Base-by-base conservation (phyloP, 2,888 invertebrate species). In the Drosophila aldrichi region DNA sequence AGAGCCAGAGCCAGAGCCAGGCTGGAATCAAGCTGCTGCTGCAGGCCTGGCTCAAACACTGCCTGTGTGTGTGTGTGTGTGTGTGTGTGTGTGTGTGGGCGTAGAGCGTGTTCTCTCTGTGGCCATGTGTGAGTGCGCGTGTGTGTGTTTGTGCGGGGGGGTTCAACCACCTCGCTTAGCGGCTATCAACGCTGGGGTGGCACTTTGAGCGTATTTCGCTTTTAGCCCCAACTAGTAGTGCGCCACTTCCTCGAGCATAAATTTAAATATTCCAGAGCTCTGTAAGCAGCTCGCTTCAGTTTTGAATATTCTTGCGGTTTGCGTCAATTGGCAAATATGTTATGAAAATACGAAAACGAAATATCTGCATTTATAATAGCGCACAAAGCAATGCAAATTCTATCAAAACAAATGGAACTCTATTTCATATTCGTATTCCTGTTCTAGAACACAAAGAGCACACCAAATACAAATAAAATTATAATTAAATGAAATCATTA, bases 141-240 rank as follows among this genome's bases (percentile, higher is more conserved):
- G 51, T 40, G 22, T 9, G 49, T 55, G 55, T 29, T 16, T 9
- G 43, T 20, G 59, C 60, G 59, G 25, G 58, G 64, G 78, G 75
- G 88, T 88, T 83, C 88, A 83, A 88, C 65, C 87, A 83, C 83
- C 83, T 88, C 52, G 29, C 18, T 32, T 34, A 44, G 48, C 58
- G 55, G 41, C 29, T 55, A 44, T 49, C 38, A 34, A 16, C 22
- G 73, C 18, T 29, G 73, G 73, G 73, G 70, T 63, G 62, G 41
- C 18, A 12, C 43, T 10, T n/a, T 25, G 3, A n/a, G 8, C 8
- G 8, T 16, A 7, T 4, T 25, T 32, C 9, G 48, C 32, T 32
- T 34, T 69, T 60, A 25, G 54, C 48, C 48, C 59, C 55, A 40
- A 52, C 65, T 46, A 48, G 36, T 16, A 14, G 56, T 63, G 51